Conservation (phyloP, 2,113 vertebrate genomes). For the Leptobrachium ailaonicum region DNA sequence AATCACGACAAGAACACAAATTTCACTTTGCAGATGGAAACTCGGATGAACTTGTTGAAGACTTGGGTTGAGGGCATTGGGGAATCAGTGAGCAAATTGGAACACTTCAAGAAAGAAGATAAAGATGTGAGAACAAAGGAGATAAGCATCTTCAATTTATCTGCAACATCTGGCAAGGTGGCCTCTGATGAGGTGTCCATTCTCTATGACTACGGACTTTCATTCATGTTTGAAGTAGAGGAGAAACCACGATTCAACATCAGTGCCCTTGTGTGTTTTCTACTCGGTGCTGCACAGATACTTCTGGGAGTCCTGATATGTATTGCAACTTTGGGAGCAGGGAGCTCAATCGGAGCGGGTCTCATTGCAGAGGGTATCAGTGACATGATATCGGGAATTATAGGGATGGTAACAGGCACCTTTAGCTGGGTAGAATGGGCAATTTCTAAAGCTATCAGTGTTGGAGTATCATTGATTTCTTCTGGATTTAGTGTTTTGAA, state of each 20-base stretch:
- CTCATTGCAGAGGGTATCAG: slow-evolving; percentile 48
- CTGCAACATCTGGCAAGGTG: no score
- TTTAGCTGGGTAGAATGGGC: slow-evolving; percentile 45
- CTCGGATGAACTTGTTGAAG: slow-evolving; percentile 3
- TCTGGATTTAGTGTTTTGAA: slow-evolving; percentile 23
- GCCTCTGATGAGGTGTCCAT: no score
- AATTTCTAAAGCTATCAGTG: slow-evolving; percentile 11
- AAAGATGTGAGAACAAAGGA: slow-evolving; percentile 21
- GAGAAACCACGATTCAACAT: slow-evolving; percentile 48
- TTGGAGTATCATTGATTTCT: slow-evolving; percentile 41
- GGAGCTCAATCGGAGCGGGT: slow-evolving; percentile 22
- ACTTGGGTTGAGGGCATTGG: slow-evolving; percentile 19
- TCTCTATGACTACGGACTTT: no score
- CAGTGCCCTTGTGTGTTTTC: slow-evolving; percentile 40
- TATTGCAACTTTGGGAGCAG: slow-evolving; percentile 22
- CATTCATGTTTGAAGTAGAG: slow-evolving; percentile 36
- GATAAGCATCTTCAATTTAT: no score
- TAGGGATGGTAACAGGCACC: slow-evolving; percentile 39
- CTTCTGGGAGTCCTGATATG: slow-evolving; percentile 40
- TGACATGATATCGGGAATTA: slow-evolving; percentile 27
- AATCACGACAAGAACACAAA: slow-evolving; percentile 1
- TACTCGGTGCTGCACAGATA: slow-evolving; percentile 44
- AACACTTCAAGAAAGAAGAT: not conserved
- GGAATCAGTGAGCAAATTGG: not conserved
- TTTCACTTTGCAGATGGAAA: not conserved